A percentile compares a stretch with the other conserved stretches of the same genome.
phyloP scores from a whole-genome alignment of 2,888 invertebrate species.

The Epirrhoe tristata region DNA sequence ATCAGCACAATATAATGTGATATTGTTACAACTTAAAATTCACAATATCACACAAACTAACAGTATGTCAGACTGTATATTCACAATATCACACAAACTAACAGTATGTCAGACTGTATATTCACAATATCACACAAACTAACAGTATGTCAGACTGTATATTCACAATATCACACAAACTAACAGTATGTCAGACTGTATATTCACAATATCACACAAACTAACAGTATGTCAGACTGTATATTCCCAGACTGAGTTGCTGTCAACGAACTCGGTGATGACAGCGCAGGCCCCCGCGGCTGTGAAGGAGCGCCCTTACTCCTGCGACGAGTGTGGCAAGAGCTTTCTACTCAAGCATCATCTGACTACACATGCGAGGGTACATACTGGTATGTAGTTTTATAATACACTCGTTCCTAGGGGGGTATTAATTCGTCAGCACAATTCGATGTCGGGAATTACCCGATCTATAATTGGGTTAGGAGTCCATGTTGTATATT shows the following conservation, averaged over 20 bases:
- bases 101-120: conserved; percentile 71
- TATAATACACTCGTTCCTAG: not conserved
- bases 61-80: conserved; percentile 71
- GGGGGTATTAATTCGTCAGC: no score
- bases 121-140: conserved; percentile 66
- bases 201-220: conserved; percentile 11
- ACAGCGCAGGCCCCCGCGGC: conserved; percentile 64
- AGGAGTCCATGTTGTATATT: no score
- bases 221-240: conserved; percentile 68
- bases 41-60: conserved; percentile 43
- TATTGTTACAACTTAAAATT: no score
- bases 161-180: no score
- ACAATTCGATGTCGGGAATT: no score
- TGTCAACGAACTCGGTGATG: conserved; percentile 67
- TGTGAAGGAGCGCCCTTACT: conserved; percentile 91
- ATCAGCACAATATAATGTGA: no score
- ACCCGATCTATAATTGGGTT: no score
- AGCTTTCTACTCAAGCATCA: conserved; percentile 94
- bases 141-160: conserved; percentile 70
- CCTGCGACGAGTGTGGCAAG: conserved; percentile 93
- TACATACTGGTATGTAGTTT: conserved; percentile 87
- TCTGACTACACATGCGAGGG: conserved; percentile 92
- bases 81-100: conserved; percentile 66
- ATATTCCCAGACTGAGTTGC: conserved; percentile 76
- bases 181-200: no score